A percentile compares a stretch with the other conserved stretches of the same genome.
phyloP scores from a whole-genome alignment of 2,113 vertebrate species.

The Oplegnathus fasciatus region DNA sequence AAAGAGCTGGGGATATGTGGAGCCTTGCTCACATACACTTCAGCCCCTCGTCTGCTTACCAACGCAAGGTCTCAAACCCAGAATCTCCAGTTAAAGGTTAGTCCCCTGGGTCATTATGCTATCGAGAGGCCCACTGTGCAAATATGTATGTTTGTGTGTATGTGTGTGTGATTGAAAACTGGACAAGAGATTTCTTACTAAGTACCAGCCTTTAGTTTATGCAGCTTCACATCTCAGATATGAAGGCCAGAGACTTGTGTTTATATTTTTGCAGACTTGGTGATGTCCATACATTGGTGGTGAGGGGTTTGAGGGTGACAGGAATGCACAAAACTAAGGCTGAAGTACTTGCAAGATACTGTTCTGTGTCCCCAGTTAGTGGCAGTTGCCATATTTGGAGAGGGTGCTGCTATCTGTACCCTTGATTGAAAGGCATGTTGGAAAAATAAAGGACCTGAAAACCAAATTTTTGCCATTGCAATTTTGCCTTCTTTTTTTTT shows the following conservation, averaged over 20 bases:
- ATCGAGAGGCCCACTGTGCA: constrained; percentile 5
- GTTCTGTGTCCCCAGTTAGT: background rate
- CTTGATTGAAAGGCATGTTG: background rate
- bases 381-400: background rate
- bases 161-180: background rate
- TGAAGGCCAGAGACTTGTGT: background rate
- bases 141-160: constrained; percentile 9
- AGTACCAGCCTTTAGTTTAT: background rate
- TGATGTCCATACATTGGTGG: background rate
- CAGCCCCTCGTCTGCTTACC: background rate
- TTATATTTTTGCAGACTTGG: background rate
- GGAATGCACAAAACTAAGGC: background rate
- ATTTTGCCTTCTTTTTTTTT: too few relatives aligned
- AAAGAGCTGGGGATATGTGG: background rate
- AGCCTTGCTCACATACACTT: background rate
- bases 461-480: too few relatives aligned
- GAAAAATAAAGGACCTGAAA: background rate
- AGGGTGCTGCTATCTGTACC: background rate
- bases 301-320: background rate
- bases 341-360: background rate
- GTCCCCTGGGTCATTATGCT: background rate
- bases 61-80: background rate
- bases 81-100: background rate
- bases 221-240: constrained; percentile 5
- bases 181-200: background rate